Evolutionary conservation across 2,797 vertebrate genomes (phyloP).

Genomic region (Catostomus latipinnis): DNA sequence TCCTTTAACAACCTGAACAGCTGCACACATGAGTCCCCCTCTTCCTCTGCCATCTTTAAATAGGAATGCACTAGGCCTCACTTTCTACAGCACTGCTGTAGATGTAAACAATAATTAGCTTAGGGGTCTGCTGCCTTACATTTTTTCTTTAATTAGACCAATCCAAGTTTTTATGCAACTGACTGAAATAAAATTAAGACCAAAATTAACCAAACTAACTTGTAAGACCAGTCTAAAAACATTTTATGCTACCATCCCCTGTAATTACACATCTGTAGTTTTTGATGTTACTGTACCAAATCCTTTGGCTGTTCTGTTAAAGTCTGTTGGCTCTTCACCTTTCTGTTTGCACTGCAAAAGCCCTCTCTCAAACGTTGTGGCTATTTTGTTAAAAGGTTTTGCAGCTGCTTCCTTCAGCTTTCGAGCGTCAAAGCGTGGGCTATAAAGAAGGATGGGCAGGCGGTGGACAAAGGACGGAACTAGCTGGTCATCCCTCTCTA

Average conservation of each 20-base stretch:
- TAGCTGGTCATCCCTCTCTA: conserved; percentile 61
- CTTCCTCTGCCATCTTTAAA: conserved; percentile 30
- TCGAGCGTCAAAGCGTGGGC: conserved; percentile 89
- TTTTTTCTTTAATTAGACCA: too few species aligned
- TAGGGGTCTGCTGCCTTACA: too few species aligned
- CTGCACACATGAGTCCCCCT: conserved; percentile 49
- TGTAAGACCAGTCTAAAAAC: too few species aligned
- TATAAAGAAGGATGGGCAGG: conserved; percentile 86
- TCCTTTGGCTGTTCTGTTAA: conserved; percentile 87
- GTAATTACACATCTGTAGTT: conserved; percentile 51
- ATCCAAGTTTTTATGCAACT: too few species aligned
- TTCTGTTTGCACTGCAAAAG: conserved; percentile 73
- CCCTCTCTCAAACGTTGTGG: conserved; percentile 76
- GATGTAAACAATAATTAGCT: too few species aligned
- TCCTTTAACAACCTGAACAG: conserved; percentile 26
- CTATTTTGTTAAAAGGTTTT: conserved; percentile 79
- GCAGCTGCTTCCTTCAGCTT: conserved; percentile 89
- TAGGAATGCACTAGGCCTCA: conserved; percentile 75
- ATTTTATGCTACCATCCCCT: too few species aligned
- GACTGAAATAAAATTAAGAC: too few species aligned
- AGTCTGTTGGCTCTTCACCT: conserved; percentile 82
- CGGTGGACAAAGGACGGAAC: conserved; percentile 74
- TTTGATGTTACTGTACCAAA: conserved; percentile 73
- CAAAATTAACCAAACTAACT: too few species aligned
- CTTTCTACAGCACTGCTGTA: conserved; percentile 7